Evolutionary conservation across 2,888 invertebrate species (phyloP), one percentile per base, ranked within the genome.

Genomic region (Diaprepes abbreviatus): DNA sequence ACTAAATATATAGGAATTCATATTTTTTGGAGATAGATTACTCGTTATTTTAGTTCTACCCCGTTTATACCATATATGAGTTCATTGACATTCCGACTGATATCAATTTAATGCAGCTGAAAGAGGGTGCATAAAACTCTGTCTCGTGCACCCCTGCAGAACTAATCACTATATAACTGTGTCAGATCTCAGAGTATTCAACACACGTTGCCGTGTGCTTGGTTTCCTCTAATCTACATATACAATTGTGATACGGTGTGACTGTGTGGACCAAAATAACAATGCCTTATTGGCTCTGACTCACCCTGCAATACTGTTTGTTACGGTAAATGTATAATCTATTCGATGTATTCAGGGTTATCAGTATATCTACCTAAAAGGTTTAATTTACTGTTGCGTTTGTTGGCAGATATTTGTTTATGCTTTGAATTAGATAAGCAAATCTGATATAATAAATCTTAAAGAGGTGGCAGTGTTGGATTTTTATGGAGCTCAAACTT

Each of bases 131-230:
- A 35, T 52, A 57, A 66, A 70, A 66, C 59, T 74, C 64, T 72
- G 77, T 72, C 74, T 66, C 73, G 74, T 72, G 77, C 80, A 80
- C 79, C 81, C 80, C 79, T 77, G 78, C 78, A 77, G 79, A 81
- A 81, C 80, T 80, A 81, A 81, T 81, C 80, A 78, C 73, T 77
- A 75, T 79, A 79, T 79, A 79, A 80, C 79, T 76, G 80, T 78
- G 78, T 78, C 78, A 79, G 77, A 78, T 78, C 76, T 77, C 69
- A 58, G 75, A 73, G 73, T 74, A 74, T 75, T 77, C 76, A 73
- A 75, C 75, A 78, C 79, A 77, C 77, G 78, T 76, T 77, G 76
- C 77, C 74, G 75, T 75, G 72, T 73, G 74, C 73, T 73, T 69
- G 72, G 73, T 67, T 67, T 74, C 67, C 74, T 75, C 79, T 79